Percentiles rank a stretch among this genome's conserved stretches.
These are phyloP conservation scores for Tachina fera DNA, from an alignment of 2,888 invertebrate genomes.

Conservation along the genomic window DNA sequence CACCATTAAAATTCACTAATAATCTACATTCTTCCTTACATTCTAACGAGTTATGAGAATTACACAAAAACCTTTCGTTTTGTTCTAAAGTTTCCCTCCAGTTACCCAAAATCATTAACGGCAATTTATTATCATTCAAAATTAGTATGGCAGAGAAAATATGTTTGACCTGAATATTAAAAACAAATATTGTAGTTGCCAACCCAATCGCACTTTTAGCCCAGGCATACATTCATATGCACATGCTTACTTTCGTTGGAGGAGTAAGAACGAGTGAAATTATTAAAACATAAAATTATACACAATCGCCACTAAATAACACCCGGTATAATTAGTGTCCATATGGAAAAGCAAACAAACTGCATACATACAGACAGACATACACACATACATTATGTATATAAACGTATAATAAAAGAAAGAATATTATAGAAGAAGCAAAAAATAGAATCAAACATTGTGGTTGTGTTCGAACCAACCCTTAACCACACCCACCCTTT, in stretches of 20 bases:
- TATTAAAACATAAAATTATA: conserved; percentile 36
- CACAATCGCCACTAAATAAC: conserved; percentile 30
- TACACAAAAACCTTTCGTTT: not conserved
- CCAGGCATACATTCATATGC: too few relatives aligned
- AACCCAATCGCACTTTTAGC: not conserved
- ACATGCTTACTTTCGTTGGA: not conserved
- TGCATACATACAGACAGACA: not conserved
- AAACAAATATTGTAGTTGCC: conserved; percentile 9
- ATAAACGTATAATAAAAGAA: not conserved
- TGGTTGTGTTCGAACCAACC: conserved; percentile 17
- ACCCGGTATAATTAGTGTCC: conserved; percentile 31
- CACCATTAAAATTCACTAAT: too few relatives aligned
- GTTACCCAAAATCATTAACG: not conserved
- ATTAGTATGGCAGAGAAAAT: not conserved
- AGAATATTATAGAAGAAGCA: not conserved
- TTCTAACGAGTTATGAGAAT: not conserved
- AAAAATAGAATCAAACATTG: not conserved
- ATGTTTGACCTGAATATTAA: conserved; percentile 14
- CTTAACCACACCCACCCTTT: not conserved
- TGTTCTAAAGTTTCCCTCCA: not conserved
- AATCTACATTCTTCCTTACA: too few relatives aligned
- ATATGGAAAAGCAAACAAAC: conserved; percentile 19
- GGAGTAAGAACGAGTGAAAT: not conserved
- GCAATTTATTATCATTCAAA: not conserved
- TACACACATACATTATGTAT: too few relatives aligned